Conservation (phyloP, 2,888 invertebrate genomes). For the Cryptosula pallasiana region DNA sequence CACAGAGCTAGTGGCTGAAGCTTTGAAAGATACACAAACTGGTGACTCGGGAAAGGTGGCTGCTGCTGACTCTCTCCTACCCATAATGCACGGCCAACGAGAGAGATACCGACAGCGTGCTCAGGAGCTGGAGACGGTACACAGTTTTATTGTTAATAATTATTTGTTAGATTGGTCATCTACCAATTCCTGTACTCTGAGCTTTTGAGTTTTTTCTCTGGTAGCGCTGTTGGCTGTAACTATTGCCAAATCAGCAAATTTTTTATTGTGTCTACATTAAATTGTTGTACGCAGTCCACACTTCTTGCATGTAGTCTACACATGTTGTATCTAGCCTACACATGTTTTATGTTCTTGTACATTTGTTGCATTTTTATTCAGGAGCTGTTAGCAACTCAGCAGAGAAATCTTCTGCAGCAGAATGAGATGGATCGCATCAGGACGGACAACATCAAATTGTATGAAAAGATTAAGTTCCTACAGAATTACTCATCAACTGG, state of each 20-base stretch:
- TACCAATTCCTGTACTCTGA: too few species aligned
- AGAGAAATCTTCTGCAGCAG: slow-evolving; percentile 53
- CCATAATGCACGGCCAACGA: slow-evolving; percentile 57
- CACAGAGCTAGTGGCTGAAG: slow-evolving; percentile 22
- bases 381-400: slow-evolving; percentile 52
- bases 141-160: too few species aligned
- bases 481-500: slow-evolving; percentile 52
- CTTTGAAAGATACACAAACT: slow-evolving; percentile 1
- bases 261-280: too few species aligned
- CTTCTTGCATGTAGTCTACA: neutral
- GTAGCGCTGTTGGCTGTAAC: too few species aligned
- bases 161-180: too few species aligned
- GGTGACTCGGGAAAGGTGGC: slow-evolving; percentile 22
- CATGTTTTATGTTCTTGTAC: too few species aligned
- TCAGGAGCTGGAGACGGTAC: slow-evolving; percentile 55
- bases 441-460: slow-evolving; percentile 57
- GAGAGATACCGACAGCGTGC: slow-evolving; percentile 55
- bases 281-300: neutral
- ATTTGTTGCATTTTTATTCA: slow-evolving; percentile 32
- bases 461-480: slow-evolving; percentile 58
- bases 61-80: slow-evolving; percentile 52
- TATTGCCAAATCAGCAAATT: too few species aligned
- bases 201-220: too few species aligned
- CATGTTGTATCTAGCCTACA: too few species aligned
- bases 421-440: slow-evolving; percentile 56